phyloP scores from a whole-genome alignment of 2,113 vertebrate species.

The Eublepharis macularius region DNA sequence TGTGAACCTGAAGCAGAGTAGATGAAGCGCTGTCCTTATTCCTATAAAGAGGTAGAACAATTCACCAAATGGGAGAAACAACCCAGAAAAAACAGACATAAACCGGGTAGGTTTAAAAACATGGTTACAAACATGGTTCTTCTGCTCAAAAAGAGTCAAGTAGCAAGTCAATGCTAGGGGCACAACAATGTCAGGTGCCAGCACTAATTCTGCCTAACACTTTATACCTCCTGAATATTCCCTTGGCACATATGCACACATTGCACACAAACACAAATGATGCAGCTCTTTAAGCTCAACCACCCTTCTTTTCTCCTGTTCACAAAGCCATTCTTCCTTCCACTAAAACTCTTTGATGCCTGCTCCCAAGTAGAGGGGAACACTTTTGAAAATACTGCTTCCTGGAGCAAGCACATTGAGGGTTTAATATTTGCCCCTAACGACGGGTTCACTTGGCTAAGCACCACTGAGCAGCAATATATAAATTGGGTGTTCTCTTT shows the following conservation, averaged over 20 bases:
- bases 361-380: slow-evolving; percentile 46
- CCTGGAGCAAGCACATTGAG: slow-evolving; percentile 25
- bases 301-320: slow-evolving; percentile 19
- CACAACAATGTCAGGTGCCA: slow-evolving; percentile 29
- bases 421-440: slow-evolving; percentile 64
- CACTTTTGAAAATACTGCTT: slow-evolving; percentile 47
- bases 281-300: slow-evolving; percentile 37
- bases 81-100: slow-evolving; percentile 21
- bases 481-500: slow-evolving; percentile 55
- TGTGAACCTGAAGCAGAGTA: not conserved
- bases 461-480: slow-evolving; percentile 65
- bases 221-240: slow-evolving; percentile 1
- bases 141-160: not conserved
- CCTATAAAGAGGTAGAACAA: not conserved
- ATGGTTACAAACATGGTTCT: slow-evolving; percentile 26
- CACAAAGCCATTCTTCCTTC: not conserved
- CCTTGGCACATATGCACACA: not conserved
- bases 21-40: not conserved
- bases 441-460: slow-evolving; percentile 60
- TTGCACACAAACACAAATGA: slow-evolving; percentile 52
- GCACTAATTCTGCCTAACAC: not conserved
- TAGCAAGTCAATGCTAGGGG: slow-evolving; percentile 27
- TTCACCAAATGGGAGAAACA: slow-evolving; percentile 5
- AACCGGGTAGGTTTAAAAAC: not conserved
- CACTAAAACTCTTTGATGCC: slow-evolving; percentile 33